Evolutionary conservation across 2,797 vertebrate genomes (phyloP).

Genomic region (Dryobates pubescens): DNA sequence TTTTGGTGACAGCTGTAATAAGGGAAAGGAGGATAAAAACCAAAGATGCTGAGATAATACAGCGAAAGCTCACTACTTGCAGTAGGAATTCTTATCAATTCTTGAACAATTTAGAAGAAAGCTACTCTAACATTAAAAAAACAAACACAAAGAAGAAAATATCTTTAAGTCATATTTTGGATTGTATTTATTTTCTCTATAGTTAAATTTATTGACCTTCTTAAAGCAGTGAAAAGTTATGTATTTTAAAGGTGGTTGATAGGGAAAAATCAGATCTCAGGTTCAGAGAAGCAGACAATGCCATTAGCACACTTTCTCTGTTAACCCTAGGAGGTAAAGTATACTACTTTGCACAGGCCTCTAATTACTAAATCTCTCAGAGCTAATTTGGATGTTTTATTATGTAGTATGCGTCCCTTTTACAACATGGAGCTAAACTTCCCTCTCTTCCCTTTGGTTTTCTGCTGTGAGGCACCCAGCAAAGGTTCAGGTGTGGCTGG

Average conservation of each 20-base stretch:
- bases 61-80: background rate
- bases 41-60: background rate
- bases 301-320: background rate
- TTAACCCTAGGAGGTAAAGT: background rate
- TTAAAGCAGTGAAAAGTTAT: background rate
- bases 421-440: rapidly evolving
- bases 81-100: background rate
- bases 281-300: rapidly evolving
- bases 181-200: background rate
- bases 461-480: background rate
- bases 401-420: background rate
- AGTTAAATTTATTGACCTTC: background rate
- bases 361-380: background rate
- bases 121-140: background rate
- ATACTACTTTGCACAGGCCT: background rate
- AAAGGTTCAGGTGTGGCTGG: background rate
- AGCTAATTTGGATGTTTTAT: background rate
- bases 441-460: background rate
- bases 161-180: background rate
- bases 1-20: background rate
- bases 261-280: rapidly evolving
- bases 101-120: background rate
- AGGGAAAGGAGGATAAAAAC: rapidly evolving
- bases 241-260: background rate
- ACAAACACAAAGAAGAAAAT: no score